Percentiles rank a stretch among this genome's conserved stretches.
Evolutionary conservation across 1,140 invertebrate genomes (phyloP).

Genomic region (Berghia stephanieae): DNA sequence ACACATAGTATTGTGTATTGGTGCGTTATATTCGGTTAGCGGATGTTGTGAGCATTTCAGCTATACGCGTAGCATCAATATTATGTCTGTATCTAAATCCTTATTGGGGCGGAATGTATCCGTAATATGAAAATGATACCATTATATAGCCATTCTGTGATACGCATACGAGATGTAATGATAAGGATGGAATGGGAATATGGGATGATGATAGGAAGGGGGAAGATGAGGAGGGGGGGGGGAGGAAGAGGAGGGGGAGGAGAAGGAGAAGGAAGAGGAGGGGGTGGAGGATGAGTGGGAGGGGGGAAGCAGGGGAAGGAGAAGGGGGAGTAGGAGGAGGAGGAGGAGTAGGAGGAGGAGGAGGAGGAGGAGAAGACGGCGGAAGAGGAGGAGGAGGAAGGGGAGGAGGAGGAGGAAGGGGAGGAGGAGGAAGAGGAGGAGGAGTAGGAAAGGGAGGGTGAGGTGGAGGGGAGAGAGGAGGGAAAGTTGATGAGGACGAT

Average conservation of each 20-base stretch:
- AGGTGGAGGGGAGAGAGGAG: neutral
- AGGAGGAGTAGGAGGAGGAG: no score
- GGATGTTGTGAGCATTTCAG: no score
- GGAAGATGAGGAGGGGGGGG: neutral
- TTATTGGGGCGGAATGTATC: neutral
- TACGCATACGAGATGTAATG: neutral
- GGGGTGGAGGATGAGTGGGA: no score
- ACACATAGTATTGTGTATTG: no score
- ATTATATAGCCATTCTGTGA: no score
- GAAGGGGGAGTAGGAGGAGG: no score
- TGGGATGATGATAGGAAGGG: neutral
- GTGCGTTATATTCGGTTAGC: no score
- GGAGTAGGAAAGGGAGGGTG: neutral
- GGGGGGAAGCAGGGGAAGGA: neutral
- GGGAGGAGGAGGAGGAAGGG: neutral
- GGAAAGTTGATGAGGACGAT: neutral
- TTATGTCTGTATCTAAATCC: neutral
- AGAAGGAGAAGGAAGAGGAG: neutral
- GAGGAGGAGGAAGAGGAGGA: neutral
- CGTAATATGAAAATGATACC: no score
- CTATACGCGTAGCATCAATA: neutral
- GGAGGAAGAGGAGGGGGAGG: neutral
- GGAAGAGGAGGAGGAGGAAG: no score
- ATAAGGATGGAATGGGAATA: neutral
- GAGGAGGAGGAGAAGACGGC: no score